These are phyloP conservation scores for Engystomops pustulosus DNA, from an alignment of 2,113 vertebrate genomes.

Conservation along the genomic window DNA sequence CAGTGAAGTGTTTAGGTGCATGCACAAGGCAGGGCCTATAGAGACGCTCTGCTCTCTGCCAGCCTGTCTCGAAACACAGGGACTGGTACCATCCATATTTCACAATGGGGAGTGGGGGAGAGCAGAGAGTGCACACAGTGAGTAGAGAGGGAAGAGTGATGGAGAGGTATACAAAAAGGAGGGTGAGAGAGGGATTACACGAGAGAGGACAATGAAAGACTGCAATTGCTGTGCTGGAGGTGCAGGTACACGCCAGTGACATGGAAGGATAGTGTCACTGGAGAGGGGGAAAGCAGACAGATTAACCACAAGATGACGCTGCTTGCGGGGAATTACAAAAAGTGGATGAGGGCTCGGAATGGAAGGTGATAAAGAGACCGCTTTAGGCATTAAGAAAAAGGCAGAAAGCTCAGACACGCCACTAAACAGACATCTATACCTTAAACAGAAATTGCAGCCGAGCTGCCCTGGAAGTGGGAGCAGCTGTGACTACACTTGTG, in stretches of 20 bases:
- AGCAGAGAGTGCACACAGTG: constrained; percentile 11
- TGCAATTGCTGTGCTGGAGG: not conserved
- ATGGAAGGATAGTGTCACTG: not conserved
- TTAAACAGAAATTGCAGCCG: constrained; percentile 59
- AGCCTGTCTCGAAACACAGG: constrained; percentile 93
- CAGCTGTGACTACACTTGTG: constrained; percentile 95
- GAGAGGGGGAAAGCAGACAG: not conserved
- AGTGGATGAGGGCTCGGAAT: not conserved
- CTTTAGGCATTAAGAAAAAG: not conserved
- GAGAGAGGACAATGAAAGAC: constrained; percentile 65
- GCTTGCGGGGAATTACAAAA: not conserved
- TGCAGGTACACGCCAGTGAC: not conserved
- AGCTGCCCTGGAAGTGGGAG: constrained; percentile 85
- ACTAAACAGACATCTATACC: constrained; percentile 3
- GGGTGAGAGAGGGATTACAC: constrained; percentile 70
- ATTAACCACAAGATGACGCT: not conserved
- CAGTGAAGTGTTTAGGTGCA: constrained; percentile 99
- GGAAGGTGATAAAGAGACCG: constrained; percentile 10
- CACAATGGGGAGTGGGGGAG: constrained; percentile 80
- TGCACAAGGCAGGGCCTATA: constrained; percentile 95
- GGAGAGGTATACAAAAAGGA: not conserved
- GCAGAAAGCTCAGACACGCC: not conserved
- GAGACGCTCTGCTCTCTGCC: constrained; percentile 88
- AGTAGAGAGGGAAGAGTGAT: not conserved
- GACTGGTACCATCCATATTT: constrained; percentile 99